Conservation (phyloP, 2,888 invertebrate genomes). For the Zelleria hepariella region DNA sequence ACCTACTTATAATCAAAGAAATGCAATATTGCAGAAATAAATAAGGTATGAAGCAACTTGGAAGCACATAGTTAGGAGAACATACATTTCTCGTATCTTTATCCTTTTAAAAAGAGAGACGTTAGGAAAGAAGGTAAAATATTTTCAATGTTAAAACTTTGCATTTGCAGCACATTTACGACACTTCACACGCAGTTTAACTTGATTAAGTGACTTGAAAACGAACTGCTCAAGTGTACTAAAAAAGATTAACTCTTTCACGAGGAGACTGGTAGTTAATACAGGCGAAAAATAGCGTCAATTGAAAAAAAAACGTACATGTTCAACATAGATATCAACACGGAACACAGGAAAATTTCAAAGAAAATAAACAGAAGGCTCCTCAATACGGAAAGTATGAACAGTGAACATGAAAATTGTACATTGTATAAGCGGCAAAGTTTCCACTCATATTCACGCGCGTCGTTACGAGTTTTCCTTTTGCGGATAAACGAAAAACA, state of each 20-base stretch:
- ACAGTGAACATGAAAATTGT: slow-evolving; percentile 4
- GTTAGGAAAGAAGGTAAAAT: slow-evolving; percentile 13
- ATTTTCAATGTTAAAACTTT: slow-evolving; percentile 16
- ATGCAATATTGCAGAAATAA: no score
- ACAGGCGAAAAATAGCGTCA: no score
- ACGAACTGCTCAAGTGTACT: background rate
- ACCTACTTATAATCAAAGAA: no score
- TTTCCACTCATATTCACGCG: background rate
- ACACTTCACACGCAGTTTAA: slow-evolving; percentile 28
- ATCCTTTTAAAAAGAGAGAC: slow-evolving; percentile 9
- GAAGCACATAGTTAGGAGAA: no score
- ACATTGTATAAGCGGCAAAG: background rate
- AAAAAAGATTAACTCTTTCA: background rate
- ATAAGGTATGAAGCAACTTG: no score
- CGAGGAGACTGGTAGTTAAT: no score
- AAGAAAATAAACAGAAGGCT: background rate
- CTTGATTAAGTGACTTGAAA: slow-evolving; percentile 20
- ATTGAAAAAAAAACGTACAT: background rate
- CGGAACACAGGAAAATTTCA: background rate
- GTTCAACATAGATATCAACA: background rate
- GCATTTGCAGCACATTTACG: slow-evolving; percentile 16
- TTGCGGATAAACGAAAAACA: slow-evolving; percentile 1
- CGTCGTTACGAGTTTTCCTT: slow-evolving; percentile 2
- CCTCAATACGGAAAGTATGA: background rate
- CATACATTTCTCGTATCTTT: background rate